phyloP scores from a whole-genome alignment of 2,797 vertebrate species.

The Mastacembelus armatus region DNA sequence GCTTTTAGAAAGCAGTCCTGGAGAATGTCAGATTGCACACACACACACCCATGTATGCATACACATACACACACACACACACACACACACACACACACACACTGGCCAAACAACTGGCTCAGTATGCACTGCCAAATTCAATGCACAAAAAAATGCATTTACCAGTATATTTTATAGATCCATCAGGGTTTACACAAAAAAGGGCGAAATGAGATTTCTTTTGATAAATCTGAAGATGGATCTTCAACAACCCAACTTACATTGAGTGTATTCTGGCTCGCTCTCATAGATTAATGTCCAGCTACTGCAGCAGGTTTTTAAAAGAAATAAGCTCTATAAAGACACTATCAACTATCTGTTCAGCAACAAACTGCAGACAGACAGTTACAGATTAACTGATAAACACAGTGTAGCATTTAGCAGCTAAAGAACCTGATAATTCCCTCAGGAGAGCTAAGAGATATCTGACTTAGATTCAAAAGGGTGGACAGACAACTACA shows the following conservation, averaged over 20 bases:
- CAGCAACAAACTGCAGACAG: not conserved
- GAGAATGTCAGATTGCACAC: slow-evolving; percentile 59
- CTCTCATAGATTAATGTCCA: no score
- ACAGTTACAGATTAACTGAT: not conserved
- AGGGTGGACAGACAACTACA: no score
- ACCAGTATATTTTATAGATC: no score
- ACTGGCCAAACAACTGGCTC: slow-evolving; percentile 1
- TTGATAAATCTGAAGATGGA: no score
- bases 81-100: slow-evolving; percentile 1
- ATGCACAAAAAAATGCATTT: not conserved
- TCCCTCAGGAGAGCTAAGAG: not conserved
- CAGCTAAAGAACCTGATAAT: not conserved
- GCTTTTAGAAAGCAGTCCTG: slow-evolving; percentile 62
- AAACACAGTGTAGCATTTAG: not conserved
- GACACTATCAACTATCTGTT: not conserved
- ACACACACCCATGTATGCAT: slow-evolving; percentile 4
- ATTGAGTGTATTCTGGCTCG: no score
- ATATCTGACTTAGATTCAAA: no score
- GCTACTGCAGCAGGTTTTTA: no score
- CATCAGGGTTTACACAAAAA: no score
- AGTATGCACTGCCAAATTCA: not conserved
- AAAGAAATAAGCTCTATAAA: no score
- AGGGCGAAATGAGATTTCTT: no score
- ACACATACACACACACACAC: slow-evolving; percentile 34
- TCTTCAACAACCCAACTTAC: no score